Evolutionary conservation across 2,113 vertebrate species (phyloP).

Genomic region (Cololabis saira): DNA sequence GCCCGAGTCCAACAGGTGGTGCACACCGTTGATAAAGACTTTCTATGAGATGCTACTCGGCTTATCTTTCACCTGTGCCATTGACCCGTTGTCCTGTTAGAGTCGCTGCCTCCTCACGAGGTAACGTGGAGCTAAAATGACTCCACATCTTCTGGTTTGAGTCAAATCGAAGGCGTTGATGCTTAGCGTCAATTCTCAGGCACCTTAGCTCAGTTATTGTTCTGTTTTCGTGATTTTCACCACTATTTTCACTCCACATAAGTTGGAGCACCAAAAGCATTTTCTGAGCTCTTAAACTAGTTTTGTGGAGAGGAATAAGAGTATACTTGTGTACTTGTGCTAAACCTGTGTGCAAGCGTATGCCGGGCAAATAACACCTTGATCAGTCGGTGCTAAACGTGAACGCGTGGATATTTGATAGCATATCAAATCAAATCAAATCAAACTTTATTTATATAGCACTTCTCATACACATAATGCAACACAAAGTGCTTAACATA

Average conservation of each 20-base stretch:
- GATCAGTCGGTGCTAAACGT: conserved; percentile 5
- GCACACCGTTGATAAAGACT: rapidly evolving
- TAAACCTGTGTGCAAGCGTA: too few relatives aligned
- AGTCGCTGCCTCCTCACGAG: neutral
- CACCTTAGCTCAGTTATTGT: neutral
- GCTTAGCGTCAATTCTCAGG: neutral
- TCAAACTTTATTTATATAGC: too few relatives aligned
- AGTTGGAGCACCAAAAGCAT: conserved; percentile 2
- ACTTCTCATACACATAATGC: too few relatives aligned
- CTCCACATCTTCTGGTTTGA: neutral
- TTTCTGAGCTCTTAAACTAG: neutral
- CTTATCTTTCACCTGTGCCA: neutral
- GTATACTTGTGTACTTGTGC: neutral
- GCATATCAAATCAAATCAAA: too few relatives aligned
- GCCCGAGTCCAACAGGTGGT: neutral
- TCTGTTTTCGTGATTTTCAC: neutral
- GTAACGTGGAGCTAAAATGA: neutral
- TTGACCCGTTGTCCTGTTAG: neutral
- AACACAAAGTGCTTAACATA: too few relatives aligned
- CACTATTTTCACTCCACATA: neutral
- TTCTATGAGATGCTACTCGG: too few relatives aligned
- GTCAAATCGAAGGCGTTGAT: neutral
- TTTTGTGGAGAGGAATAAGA: neutral
- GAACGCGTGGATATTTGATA: too few relatives aligned
- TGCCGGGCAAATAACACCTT: neutral